Percentiles rank a stretch among this genome's conserved stretches.
phyloP scores from a whole-genome alignment of 2,888 invertebrate genomes.

The Penaeus monodon region DNA sequence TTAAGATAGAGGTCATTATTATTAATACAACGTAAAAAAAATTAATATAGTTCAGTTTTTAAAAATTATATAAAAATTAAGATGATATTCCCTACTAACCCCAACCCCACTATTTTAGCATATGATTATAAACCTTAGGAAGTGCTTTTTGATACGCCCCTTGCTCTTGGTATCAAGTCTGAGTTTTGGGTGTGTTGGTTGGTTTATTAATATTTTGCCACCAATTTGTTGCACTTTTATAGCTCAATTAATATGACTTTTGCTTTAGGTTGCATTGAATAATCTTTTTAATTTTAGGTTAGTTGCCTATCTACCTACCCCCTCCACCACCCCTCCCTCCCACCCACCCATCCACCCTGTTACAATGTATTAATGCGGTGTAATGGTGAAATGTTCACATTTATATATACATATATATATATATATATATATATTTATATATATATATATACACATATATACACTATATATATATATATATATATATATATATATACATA shows the following conservation, averaged over 20 bases:
- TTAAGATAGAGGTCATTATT: no score
- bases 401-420: no score
- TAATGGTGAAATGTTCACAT: not conserved
- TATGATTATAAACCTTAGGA: conserved; percentile 21
- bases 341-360: not conserved
- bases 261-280: conserved; percentile 48
- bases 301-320: conserved; percentile 20
- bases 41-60: no score
- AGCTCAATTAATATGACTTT: conserved; percentile 57
- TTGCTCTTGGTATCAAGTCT: conserved; percentile 39
- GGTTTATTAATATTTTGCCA: conserved; percentile 43
- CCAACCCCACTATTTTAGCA: no score
- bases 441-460: no score
- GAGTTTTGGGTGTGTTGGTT: conserved; percentile 56
- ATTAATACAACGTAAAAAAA: no score
- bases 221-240: conserved; percentile 52
- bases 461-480: no score
- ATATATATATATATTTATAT: no score
- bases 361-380: not conserved
- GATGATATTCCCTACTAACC: no score
- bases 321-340: not conserved
- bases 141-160: conserved; percentile 35
- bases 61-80: no score
- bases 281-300: conserved; percentile 35
- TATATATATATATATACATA: no score